These are phyloP conservation scores for Protomyctophum bolini DNA, from an alignment of 2,113 vertebrate species.

Conservation along the genomic window DNA sequence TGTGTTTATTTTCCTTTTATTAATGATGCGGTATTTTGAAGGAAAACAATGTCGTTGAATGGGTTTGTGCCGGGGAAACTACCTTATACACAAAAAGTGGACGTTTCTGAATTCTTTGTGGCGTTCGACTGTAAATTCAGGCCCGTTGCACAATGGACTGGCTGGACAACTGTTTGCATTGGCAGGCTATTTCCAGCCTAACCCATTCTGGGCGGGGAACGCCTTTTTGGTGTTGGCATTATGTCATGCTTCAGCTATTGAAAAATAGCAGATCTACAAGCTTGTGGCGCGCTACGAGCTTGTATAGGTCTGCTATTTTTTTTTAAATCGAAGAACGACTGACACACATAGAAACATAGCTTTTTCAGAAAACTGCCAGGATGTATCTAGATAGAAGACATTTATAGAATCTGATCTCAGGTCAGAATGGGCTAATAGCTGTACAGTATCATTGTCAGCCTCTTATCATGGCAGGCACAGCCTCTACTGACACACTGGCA, in stretches of 20 bases:
- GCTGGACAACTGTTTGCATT: slow-evolving; percentile 84
- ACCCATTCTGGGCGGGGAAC: too few relatives aligned
- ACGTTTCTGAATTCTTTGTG: slow-evolving; percentile 59
- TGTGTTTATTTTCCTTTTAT: slow-evolving; percentile 69
- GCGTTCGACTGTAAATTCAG: slow-evolving; percentile 87
- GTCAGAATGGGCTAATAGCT: too few relatives aligned
- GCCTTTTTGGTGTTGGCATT: too few relatives aligned
- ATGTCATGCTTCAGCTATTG: too few relatives aligned
- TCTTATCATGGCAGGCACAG: slow-evolving; percentile 91
- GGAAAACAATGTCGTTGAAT: slow-evolving; percentile 60
- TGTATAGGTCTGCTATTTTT: too few relatives aligned
- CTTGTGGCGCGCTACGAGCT: too few relatives aligned
- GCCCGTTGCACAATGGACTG: slow-evolving; percentile 89
- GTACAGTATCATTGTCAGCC: slow-evolving; percentile 91
- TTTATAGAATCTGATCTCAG: too few relatives aligned
- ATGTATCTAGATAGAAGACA: too few relatives aligned
- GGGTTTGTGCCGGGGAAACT: slow-evolving; percentile 65
- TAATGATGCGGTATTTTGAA: slow-evolving; percentile 56
- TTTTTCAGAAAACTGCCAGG: too few relatives aligned
- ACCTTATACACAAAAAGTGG: slow-evolving; percentile 54
- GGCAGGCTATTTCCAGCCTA: slow-evolving; percentile 93
- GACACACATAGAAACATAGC: too few relatives aligned
- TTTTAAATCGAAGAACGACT: too few relatives aligned
- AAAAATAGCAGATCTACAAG: too few relatives aligned
- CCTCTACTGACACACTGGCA: slow-evolving; percentile 90